phyloP scores from a whole-genome alignment of 1,140 invertebrate genomes.

The Bombus superbus region DNA sequence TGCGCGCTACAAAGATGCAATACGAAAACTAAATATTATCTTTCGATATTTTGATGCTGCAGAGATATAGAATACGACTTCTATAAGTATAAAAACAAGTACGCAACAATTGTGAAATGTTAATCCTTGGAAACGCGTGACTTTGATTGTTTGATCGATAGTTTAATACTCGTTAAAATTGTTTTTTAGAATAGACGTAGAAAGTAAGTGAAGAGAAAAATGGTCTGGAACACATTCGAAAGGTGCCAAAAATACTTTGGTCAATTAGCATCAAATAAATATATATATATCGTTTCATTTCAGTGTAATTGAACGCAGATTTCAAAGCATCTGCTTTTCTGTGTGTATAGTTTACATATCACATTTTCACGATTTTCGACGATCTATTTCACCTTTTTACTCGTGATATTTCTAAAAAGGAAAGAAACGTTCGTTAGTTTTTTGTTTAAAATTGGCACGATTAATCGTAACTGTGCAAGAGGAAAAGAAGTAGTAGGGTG shows the following conservation, averaged over 20 bases:
- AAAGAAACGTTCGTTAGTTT: neutral
- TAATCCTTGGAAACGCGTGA: constrained; percentile 35
- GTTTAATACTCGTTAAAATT: constrained; percentile 29
- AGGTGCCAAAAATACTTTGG: constrained; percentile 70
- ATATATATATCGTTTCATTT: constrained; percentile 29
- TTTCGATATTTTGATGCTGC: neutral
- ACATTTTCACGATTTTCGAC: constrained; percentile 29
- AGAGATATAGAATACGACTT: neutral
- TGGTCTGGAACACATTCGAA: constrained; percentile 78
- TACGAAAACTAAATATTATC: neutral
- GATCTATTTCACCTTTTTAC: constrained; percentile 22
- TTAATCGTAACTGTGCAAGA: neutral
- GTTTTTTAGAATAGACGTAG: constrained; percentile 50
- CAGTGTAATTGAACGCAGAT: constrained; percentile 8
- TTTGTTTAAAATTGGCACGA: neutral
- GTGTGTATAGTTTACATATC: constrained; percentile 42
- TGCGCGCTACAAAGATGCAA: no score
- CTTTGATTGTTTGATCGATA: constrained; percentile 18
- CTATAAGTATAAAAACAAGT: neutral
- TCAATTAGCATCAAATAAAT: constrained; percentile 53
- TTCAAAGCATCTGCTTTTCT: constrained; percentile 7
- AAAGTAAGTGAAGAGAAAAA: constrained; percentile 72
- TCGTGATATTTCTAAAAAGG: neutral
- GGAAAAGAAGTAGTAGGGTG: neutral
- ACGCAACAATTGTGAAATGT: neutral